Percentiles rank a stretch among this genome's conserved stretches.
phyloP scores from a whole-genome alignment of 2,888 invertebrate genomes.

The Callinectes sapidus region DNA sequence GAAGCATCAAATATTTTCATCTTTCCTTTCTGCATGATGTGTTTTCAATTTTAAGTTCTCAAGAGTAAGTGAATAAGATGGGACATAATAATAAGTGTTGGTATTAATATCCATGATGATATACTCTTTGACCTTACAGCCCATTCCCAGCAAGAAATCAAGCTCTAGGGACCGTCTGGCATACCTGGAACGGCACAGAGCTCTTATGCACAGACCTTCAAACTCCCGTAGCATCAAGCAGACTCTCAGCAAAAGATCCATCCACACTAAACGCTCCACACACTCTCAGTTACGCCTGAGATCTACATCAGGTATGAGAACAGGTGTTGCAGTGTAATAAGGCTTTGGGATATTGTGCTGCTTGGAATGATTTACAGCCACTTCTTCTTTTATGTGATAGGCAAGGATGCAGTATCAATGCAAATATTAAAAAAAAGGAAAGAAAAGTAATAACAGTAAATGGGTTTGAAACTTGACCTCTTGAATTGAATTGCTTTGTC shows the following conservation, averaged over 20 bases:
- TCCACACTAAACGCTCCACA: conserved; percentile 57
- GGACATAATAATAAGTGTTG: neutral
- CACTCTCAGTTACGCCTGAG: neutral
- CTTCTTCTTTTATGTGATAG: no score
- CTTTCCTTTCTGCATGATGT: neutral
- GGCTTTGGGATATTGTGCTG: neutral
- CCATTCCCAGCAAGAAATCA: conserved; percentile 69
- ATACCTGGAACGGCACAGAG: conserved; percentile 30
- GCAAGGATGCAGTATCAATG: no score
- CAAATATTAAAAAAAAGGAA: no score
- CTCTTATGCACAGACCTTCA: conserved; percentile 45
- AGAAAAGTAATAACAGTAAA: no score
- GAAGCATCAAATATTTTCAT: no score
- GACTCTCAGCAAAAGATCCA: conserved; percentile 56
- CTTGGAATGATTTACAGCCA: neutral
- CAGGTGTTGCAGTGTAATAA: neutral
- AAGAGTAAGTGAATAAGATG: neutral
- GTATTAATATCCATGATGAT: neutral
- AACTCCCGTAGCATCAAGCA: conserved; percentile 56
- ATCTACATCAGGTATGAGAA: neutral
- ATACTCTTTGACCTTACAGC: conserved; percentile 40
- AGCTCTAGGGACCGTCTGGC: conserved; percentile 46
- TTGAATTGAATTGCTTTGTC: no score
- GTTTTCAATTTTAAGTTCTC: neutral
- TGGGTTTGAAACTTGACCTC: no score